phyloP scores from a whole-genome alignment of 1,140 invertebrate species.

The Aleiodes sp. region DNA sequence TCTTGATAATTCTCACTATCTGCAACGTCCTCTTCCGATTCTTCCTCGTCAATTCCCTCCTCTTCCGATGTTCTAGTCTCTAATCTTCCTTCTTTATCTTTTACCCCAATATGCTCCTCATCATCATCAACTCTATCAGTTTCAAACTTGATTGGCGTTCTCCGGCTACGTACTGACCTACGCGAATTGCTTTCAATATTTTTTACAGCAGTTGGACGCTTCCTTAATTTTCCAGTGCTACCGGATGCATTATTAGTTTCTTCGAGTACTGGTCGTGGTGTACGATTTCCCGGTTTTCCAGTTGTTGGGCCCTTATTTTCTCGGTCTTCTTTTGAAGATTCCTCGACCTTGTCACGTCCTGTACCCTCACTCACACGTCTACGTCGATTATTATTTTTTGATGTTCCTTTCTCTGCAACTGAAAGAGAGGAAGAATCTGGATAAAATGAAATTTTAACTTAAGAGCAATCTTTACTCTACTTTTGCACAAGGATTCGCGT shows the following conservation, averaged over 20 bases:
- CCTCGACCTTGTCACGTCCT: constrained; percentile 48
- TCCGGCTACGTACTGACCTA: constrained; percentile 42
- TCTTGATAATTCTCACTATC: background rate
- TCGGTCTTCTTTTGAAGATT: constrained; percentile 58
- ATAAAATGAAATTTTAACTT: constrained; percentile 18
- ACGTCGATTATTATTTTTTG: constrained; percentile 50
- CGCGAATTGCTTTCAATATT: constrained; percentile 39
- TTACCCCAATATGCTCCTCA: constrained; percentile 24
- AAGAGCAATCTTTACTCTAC: background rate
- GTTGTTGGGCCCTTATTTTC: constrained; percentile 62
- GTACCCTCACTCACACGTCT: constrained; percentile 53
- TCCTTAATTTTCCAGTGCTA: constrained; percentile 52
- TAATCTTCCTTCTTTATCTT: constrained; percentile 28
- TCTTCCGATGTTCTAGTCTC: constrained; percentile 32
- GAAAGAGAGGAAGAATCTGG: constrained; percentile 20
- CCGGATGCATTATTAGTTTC: constrained; percentile 57
- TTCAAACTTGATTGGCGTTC: constrained; percentile 43
- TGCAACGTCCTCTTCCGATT: background rate
- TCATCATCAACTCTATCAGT: constrained; percentile 32
- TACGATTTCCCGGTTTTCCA: constrained; percentile 52
- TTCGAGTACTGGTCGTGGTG: constrained; percentile 58
- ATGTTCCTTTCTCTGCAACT: constrained; percentile 59
- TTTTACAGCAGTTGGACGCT: constrained; percentile 28
- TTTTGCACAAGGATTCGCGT: constrained; percentile 3
- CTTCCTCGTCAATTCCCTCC: constrained; percentile 26